Evolutionary conservation across 2,797 vertebrate genomes (phyloP).

Genomic region (Spheniscus humboldti): DNA sequence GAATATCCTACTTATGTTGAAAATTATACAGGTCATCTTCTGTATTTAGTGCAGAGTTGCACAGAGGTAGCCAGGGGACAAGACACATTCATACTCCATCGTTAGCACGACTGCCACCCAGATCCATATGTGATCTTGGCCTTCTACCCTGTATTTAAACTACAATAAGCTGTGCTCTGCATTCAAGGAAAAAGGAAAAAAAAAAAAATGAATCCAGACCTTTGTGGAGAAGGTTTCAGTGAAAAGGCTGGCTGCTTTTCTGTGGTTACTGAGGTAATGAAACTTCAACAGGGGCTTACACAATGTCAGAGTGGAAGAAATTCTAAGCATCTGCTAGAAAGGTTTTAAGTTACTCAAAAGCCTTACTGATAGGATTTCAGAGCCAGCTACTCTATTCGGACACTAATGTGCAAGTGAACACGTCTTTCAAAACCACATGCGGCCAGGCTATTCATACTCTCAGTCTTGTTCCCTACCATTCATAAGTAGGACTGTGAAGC

Average conservation of each 20-base stretch:
- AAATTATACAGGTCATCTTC: conserved; percentile 41
- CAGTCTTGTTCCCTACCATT: conserved; percentile 32
- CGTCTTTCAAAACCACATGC: conserved; percentile 45
- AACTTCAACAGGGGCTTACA: conserved; percentile 35
- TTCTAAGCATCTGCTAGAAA: conserved; percentile 35
- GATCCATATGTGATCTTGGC: background rate
- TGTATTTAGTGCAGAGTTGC: conserved; percentile 15
- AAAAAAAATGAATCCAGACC: conserved; percentile 38
- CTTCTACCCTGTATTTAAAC: conserved; percentile 59
- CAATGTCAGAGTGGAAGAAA: conserved; percentile 64
- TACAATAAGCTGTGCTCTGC: conserved; percentile 42
- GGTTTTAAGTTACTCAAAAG: conserved; percentile 26
- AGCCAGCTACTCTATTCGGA: background rate
- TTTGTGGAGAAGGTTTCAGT: conserved; percentile 35
- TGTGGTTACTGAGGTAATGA: conserved; percentile 61
- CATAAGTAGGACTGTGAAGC: background rate
- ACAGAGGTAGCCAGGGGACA: background rate
- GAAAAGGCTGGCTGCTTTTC: conserved; percentile 23
- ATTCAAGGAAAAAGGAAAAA: conserved; percentile 1
- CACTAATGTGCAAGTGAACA: conserved; percentile 16
- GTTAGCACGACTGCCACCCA: conserved; percentile 15
- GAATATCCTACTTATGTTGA: conserved; percentile 2
- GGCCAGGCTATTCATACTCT: conserved; percentile 23
- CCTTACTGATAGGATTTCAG: conserved; percentile 28
- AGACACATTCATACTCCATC: background rate